Percentiles rank a stretch among this genome's conserved stretches.
These are phyloP conservation scores for Itoplectis maculator DNA, from an alignment of 2,888 invertebrate species.

Conservation along the genomic window DNA sequence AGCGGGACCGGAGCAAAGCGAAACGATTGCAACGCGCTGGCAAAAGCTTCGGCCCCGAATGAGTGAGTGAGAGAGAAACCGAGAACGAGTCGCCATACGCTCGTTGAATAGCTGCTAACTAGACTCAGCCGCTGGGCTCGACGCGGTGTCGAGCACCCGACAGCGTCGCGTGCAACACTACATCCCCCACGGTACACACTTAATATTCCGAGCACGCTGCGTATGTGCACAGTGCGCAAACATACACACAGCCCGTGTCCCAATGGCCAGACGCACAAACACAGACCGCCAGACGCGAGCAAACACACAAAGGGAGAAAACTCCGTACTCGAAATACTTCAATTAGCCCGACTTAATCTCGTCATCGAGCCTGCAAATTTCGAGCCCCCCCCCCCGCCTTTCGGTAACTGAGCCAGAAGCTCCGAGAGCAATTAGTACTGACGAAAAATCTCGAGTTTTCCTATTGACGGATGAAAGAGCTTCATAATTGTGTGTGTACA, in stretches of 20 bases:
- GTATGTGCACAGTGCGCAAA: not conserved
- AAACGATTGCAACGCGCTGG: constrained; percentile 41
- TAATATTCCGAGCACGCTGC: constrained; percentile 9
- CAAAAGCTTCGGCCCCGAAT: constrained; percentile 12
- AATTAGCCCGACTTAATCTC: constrained; percentile 43
- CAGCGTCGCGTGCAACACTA: constrained; percentile 24
- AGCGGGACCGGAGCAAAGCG: constrained; percentile 14
- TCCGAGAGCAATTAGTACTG: constrained; percentile 2
- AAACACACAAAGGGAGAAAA: constrained; percentile 2
- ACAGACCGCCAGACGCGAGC: not conserved
- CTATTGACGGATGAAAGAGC: constrained; percentile 9
- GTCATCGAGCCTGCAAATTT: constrained; percentile 31
- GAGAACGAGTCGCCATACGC: constrained; percentile 11
- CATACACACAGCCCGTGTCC: not conserved
- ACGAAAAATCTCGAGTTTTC: not conserved
- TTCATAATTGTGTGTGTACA: not conserved
- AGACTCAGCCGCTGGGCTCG: constrained; percentile 28
- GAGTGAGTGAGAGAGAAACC: not conserved
- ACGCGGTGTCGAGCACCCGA: not conserved
- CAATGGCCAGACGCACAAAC: not conserved
- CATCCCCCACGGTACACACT: not conserved
- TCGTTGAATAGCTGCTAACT: constrained; percentile 63
- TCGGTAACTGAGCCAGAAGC: not conserved
- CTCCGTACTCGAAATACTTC: constrained; percentile 48
- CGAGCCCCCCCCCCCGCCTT: not conserved